These are phyloP conservation scores for Macrocentrus cingulum DNA, from an alignment of 1,140 invertebrate species.

Conservation along the genomic window DNA sequence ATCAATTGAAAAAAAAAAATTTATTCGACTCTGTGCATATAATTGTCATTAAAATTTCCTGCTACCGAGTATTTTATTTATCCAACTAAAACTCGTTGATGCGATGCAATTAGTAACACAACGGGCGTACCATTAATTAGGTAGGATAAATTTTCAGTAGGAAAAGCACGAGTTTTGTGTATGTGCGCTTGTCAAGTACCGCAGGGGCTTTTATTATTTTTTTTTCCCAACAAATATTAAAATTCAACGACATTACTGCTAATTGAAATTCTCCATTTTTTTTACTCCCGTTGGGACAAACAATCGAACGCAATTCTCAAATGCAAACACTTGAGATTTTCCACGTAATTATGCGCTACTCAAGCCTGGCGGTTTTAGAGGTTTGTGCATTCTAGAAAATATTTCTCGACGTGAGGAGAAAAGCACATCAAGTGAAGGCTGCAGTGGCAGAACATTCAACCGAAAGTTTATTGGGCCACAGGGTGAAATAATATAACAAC, in stretches of 20 bases:
- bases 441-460: no score
- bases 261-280: neutral
- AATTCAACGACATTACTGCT: no score
- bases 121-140: constrained; percentile 3
- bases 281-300: no score
- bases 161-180: no score
- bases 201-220: neutral
- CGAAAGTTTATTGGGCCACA: no score
- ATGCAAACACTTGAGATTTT: constrained; percentile 1
- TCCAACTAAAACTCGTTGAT: constrained; percentile 6
- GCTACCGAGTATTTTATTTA: constrained; percentile 3
- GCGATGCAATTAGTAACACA: constrained; percentile 9
- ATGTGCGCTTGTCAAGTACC: neutral
- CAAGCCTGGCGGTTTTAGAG: neutral
- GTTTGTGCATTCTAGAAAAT: constrained; percentile 7
- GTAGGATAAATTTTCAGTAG: constrained; percentile 1
- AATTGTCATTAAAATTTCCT: neutral
- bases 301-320: no score
- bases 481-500: no score
- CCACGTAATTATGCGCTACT: constrained; percentile 3
- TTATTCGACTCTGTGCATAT: neutral
- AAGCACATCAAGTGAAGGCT: neutral
- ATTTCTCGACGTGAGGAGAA: neutral
- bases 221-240: no score
- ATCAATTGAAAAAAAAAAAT: no score